Percentiles rank a stretch among this genome's conserved stretches.
phyloP scores from a whole-genome alignment of 2,113 vertebrate genomes.

The Micromys minutus region DNA sequence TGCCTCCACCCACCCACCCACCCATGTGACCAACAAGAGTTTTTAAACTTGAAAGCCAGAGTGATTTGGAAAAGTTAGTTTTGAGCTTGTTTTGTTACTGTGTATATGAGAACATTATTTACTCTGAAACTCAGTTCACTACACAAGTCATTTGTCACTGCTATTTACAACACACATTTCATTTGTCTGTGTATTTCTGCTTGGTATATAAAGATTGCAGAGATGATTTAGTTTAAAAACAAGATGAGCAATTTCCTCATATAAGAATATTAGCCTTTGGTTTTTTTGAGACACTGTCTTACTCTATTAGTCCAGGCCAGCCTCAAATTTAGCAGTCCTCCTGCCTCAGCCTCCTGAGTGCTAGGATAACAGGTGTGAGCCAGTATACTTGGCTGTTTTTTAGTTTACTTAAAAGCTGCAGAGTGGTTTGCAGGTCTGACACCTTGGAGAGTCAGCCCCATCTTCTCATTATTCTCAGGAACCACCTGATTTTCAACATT shows the following conservation, averaged over 20 bases:
- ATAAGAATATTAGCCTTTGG: not conserved
- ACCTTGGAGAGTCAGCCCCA: not conserved
- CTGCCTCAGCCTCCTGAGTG: not conserved
- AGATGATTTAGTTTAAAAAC: conserved; percentile 49
- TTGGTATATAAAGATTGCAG: conserved; percentile 47
- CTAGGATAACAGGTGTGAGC: not conserved
- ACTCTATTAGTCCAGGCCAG: not conserved
- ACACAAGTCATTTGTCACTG: conserved; percentile 8
- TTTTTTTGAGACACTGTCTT: not conserved
- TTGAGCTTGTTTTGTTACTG: conserved; percentile 43
- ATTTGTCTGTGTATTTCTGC: conserved; percentile 45
- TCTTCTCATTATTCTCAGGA: not conserved
- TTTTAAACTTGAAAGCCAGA: conserved; percentile 14
- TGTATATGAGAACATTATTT: not conserved
- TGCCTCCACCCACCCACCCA: too few relatives aligned
- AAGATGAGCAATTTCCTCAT: conserved; percentile 15
- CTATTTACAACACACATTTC: conserved; percentile 38
- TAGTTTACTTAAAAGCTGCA: not conserved
- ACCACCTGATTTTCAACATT: conserved; percentile 1
- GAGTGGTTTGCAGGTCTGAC: not conserved
- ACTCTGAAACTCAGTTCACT: conserved; percentile 43
- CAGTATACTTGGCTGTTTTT: not conserved
- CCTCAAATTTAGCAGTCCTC: not conserved
- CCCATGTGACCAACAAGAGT: not conserved
- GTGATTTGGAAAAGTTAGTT: conserved; percentile 36